Base-by-base conservation (phyloP, 2,888 invertebrate genomes). In the Cephus nigrinus region DNA sequence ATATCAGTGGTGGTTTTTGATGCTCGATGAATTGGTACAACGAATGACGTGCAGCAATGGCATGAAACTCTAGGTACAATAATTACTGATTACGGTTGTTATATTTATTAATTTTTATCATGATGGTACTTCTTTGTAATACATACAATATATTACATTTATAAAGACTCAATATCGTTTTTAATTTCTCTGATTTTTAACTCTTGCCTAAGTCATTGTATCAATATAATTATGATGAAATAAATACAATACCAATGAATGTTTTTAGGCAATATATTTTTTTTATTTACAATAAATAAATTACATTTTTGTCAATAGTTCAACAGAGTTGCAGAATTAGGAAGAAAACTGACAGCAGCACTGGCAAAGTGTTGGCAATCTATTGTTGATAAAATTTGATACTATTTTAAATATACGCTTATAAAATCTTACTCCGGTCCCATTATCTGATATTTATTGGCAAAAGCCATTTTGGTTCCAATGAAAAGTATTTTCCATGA, bases 271-370 rank as follows among this genome's bases (percentile, higher is more conserved):
- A 89, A 89, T 88, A 86, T 86, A 84, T 81, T 82, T 84, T 83
- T 87, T 87, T 89, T 88, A 89, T 89, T 89, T 89, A 89, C 89
- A 89, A 89, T 89, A 88, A 89, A 89, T 89, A 88, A 89, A 89
- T 89, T 87, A 89, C 87, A 89, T 86, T 87, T 80, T 87, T 84
- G 84, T 86, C 81, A 82, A 83, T 86, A 86, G 82, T 85, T 84
- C 82, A 88, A 87, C 87, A 88, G 83, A 88, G 84, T 88, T 78
- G 34, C 81, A 83, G 86, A 87, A 84, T 84, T 74, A 82, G 83
- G 81, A 86, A 84, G 82, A 83, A 82, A 81, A 80, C 75, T 81
- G 79, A 80, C 78, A 78, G 76, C 78, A 80, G 85, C 84, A 83
- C 84, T 81, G 79, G 80, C 83, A 83, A 86, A 86, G 75, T 80